phyloP scores from a whole-genome alignment of 2,797 vertebrate species.

The Hypotaenidia philippensis region DNA sequence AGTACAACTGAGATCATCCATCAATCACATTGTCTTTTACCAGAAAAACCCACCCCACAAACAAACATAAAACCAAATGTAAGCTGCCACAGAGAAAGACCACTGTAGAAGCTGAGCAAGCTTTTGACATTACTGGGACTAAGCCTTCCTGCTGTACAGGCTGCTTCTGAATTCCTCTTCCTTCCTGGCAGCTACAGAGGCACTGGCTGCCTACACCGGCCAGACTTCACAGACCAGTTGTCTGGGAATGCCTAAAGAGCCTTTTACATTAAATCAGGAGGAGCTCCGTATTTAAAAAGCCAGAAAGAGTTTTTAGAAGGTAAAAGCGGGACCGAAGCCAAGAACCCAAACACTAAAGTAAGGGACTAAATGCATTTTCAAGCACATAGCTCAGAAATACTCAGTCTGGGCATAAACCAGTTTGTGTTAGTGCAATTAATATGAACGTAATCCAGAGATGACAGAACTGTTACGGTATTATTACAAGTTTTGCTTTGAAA shows the following conservation, averaged over 20 bases:
- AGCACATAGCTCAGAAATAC: neutral
- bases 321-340: neutral
- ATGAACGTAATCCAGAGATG: neutral
- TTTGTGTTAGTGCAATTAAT: neutral
- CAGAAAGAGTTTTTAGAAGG: neutral
- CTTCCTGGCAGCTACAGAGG: neutral
- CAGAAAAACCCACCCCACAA: too few relatives aligned
- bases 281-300: neutral
- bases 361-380: neutral
- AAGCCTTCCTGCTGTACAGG: neutral
- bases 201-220: neutral
- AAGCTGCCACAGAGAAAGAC: neutral
- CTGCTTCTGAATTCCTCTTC: neutral
- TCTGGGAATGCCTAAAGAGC: neutral
- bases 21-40: neutral
- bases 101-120: neutral
- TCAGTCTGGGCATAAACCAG: neutral
- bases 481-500: neutral
- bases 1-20: neutral
- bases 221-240: conserved; percentile 22
- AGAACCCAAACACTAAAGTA: neutral
- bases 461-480: neutral
- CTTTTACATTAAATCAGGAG: neutral
- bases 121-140: neutral
- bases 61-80: too few relatives aligned